These are phyloP conservation scores for Ploceus nigricollis DNA, from an alignment of 2,113 vertebrate species.

Conservation along the genomic window DNA sequence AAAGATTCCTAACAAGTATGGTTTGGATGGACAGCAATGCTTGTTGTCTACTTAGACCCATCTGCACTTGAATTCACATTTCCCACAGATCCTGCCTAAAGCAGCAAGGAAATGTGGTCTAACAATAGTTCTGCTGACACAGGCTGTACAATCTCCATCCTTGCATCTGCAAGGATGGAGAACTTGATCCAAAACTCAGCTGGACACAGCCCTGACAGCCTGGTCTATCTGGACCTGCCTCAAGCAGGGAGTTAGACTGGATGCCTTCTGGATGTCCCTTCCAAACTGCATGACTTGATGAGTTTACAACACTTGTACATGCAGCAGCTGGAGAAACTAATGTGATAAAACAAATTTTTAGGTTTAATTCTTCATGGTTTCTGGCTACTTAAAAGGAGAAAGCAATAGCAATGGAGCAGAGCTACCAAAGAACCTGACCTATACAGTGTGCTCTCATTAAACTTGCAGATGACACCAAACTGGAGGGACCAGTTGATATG, in stretches of 20 bases:
- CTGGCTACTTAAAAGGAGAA: neutral
- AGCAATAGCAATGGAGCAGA: neutral
- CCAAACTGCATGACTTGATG: neutral
- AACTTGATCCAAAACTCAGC: neutral
- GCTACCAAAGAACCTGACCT: neutral
- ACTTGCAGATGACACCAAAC: neutral
- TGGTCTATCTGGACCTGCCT: neutral
- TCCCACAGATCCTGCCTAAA: neutral
- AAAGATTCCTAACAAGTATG: neutral
- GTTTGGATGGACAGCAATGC: neutral
- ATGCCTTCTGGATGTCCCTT: neutral
- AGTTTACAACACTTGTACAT: accelerated
- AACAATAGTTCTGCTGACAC: neutral
- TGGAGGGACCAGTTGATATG: neutral
- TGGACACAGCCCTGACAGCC: neutral
- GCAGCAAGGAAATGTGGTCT: neutral
- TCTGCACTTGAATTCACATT: neutral
- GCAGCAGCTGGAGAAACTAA: neutral
- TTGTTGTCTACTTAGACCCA: neutral
- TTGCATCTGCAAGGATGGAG: neutral
- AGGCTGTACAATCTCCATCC: neutral
- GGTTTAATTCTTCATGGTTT: neutral
- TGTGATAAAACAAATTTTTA: neutral
- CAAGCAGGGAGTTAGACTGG: neutral
- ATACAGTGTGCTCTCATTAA: neutral